Percentiles rank a stretch among this genome's conserved stretches.
Conservation (phyloP, 2,888 invertebrate species). For the Dolomedes plantarius region DNA sequence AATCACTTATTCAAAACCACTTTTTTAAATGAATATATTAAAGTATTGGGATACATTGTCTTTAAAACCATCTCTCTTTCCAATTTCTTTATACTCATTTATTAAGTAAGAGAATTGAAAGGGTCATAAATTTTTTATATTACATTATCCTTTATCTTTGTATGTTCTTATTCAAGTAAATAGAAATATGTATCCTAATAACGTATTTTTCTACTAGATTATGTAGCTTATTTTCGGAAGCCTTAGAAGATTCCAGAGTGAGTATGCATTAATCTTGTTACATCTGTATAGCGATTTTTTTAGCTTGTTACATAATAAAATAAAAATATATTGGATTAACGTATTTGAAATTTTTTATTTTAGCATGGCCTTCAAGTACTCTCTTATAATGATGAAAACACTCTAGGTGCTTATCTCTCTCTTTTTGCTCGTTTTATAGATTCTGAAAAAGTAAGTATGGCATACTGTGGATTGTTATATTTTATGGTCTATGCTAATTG, state of each 20-base stretch:
- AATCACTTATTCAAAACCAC: too few species aligned
- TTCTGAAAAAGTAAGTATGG: slow-evolving; percentile 75
- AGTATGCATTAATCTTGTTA: slow-evolving; percentile 20
- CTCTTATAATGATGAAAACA: slow-evolving; percentile 76
- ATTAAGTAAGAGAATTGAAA: too few species aligned
- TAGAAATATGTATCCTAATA: too few species aligned
- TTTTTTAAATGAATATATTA: too few species aligned
- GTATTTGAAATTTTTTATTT: slow-evolving; percentile 25
- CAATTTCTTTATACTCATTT: too few species aligned
- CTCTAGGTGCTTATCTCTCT: slow-evolving; percentile 76
- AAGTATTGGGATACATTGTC: too few species aligned
- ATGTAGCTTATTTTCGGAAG: slow-evolving; percentile 75
- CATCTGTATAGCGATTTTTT: too few species aligned
- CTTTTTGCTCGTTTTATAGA: slow-evolving; percentile 76
- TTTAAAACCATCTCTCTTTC: too few species aligned
- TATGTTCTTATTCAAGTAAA: too few species aligned
- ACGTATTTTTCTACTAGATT: slow-evolving; percentile 74
- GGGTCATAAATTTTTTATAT: too few species aligned
- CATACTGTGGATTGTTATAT: too few species aligned
- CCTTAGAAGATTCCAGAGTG: slow-evolving; percentile 76
- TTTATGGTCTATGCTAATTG: neutral
- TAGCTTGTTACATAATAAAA: neutral
- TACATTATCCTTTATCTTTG: too few species aligned
- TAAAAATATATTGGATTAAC: neutral
- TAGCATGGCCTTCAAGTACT: slow-evolving; percentile 77